Evolutionary conservation across 2,888 invertebrate species (phyloP).

Genomic region (Augiades crinisus): DNA sequence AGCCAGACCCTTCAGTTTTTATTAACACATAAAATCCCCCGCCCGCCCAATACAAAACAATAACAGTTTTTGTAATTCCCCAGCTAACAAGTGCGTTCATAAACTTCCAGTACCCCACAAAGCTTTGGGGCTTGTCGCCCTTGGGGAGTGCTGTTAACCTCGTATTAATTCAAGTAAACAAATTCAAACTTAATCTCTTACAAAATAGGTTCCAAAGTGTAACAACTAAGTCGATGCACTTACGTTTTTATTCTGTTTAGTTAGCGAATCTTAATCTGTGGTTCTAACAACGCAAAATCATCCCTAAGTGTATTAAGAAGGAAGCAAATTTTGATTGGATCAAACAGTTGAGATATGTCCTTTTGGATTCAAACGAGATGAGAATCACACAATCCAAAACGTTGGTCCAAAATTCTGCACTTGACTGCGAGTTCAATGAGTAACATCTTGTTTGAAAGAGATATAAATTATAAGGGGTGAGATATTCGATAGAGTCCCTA

Average conservation of each 20-base stretch:
- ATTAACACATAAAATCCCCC: conserved; percentile 70
- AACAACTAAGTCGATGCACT: neutral
- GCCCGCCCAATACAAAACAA: conserved; percentile 63
- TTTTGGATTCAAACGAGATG: conserved; percentile 43
- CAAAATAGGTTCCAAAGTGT: conserved; percentile 13
- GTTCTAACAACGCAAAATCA: neutral
- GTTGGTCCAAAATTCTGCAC: conserved; percentile 70
- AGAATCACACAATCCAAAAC: conserved; percentile 76
- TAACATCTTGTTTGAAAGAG: conserved; percentile 65
- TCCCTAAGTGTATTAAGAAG: neutral
- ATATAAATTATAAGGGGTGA: conserved; percentile 46
- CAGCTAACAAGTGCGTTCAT: conserved; percentile 72
- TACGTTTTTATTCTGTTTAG: neutral
- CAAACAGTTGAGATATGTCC: conserved; percentile 18
- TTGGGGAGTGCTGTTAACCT: conserved; percentile 58
- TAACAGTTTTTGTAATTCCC: conserved; percentile 76
- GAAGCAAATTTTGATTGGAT: neutral
- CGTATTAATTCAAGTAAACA: conserved; percentile 47
- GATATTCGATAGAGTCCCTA: conserved; percentile 32
- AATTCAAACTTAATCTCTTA: conserved; percentile 37
- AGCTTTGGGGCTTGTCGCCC: conserved; percentile 65
- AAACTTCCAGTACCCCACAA: conserved; percentile 72
- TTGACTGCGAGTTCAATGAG: conserved; percentile 64
- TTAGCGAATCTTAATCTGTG: neutral
- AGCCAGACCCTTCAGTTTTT: conserved; percentile 65